Conservation (phyloP, 2,113 vertebrate species). For the Solenodon paradoxus region DNA sequence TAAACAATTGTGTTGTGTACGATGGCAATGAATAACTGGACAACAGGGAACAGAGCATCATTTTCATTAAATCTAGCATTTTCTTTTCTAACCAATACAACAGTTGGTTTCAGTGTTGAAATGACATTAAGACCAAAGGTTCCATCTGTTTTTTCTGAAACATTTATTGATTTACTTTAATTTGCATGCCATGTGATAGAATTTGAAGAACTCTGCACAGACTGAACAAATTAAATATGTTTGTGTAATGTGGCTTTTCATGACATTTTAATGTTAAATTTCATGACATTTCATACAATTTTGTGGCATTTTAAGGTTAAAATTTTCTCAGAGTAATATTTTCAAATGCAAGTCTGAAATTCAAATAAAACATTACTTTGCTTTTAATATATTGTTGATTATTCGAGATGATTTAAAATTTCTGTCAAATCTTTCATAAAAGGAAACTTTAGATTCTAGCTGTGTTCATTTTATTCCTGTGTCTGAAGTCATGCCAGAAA, state of each 20-base stretch:
- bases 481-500: background rate
- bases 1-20: background rate
- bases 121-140: slow-evolving; percentile 27
- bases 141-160: slow-evolving; percentile 57
- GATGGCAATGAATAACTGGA: background rate
- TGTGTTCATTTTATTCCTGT: background rate
- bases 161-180: slow-evolving; percentile 40
- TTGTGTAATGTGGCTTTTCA: slow-evolving; percentile 54
- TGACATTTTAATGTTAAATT: slow-evolving; percentile 62
- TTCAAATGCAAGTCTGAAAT: slow-evolving; percentile 45
- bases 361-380: slow-evolving; percentile 45
- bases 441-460: background rate
- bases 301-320: too few species aligned
- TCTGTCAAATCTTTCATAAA: slow-evolving; percentile 4
- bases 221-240: slow-evolving; percentile 57
- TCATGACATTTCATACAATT: slow-evolving; percentile 55
- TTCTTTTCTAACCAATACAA: slow-evolving; percentile 17
- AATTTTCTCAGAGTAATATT: slow-evolving; percentile 40
- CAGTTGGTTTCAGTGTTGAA: slow-evolving; percentile 7
- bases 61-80: slow-evolving; percentile 5
- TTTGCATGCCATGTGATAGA: slow-evolving; percentile 39
- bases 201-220: slow-evolving; percentile 62
- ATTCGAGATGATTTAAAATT: background rate
- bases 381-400: background rate
- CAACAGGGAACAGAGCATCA: background rate